Conservation (phyloP, 2,797 vertebrate species). For the Trachops cirrhosus region DNA sequence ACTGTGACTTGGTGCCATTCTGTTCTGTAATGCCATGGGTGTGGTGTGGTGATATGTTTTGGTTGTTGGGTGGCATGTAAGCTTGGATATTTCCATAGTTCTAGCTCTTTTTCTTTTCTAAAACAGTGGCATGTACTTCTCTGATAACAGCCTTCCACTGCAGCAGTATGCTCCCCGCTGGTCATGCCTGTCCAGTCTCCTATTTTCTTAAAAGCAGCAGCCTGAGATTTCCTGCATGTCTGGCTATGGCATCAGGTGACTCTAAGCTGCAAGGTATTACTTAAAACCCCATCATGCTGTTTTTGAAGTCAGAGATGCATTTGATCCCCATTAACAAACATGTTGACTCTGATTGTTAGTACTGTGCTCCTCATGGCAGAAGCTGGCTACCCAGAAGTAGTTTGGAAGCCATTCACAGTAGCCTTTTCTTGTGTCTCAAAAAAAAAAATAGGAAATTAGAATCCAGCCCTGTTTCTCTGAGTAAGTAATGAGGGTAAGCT, state of each 20-base stretch:
- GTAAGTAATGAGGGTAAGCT: not conserved
- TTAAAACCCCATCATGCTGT: not conserved
- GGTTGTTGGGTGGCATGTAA: slow-evolving; percentile 68
- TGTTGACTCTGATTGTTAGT: not conserved
- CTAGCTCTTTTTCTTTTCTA: slow-evolving; percentile 76
- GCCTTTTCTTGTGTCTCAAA: slow-evolving; percentile 13
- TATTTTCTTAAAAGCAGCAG: slow-evolving; percentile 16
- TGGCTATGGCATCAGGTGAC: slow-evolving; percentile 13
- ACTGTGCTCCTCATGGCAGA: not conserved
- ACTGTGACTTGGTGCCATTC: slow-evolving; percentile 63
- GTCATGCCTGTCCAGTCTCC: not conserved
- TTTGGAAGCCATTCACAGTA: not conserved
- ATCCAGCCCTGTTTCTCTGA: not conserved
- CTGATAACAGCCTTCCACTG: slow-evolving; percentile 73
- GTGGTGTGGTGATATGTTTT: slow-evolving; percentile 60
- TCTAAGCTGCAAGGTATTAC: not conserved
- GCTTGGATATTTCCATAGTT: slow-evolving; percentile 71
- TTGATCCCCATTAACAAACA: not conserved
- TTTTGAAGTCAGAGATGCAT: slow-evolving; percentile 29
- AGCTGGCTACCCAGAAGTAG: not conserved
- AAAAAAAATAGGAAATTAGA: not conserved
- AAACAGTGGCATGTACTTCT: slow-evolving; percentile 71
- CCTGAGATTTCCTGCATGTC: not conserved
- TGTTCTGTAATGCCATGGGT: slow-evolving; percentile 66
- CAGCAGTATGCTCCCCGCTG: slow-evolving; percentile 56